Base-by-base conservation (phyloP, 2,797 vertebrate species). In the Lacerta agilis region DNA sequence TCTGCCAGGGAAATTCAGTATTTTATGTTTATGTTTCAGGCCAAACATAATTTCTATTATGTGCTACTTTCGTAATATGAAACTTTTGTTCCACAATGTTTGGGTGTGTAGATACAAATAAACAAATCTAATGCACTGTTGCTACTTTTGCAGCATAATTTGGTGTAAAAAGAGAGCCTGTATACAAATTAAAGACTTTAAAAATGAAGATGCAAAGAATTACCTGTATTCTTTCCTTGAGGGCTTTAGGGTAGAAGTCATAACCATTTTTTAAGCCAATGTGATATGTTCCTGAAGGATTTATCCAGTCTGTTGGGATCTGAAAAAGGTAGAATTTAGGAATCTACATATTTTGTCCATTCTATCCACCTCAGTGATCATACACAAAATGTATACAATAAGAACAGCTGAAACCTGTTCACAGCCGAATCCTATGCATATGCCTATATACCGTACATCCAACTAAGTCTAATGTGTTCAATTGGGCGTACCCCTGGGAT, bases 191-290 rank as follows among this genome's bases (percentile, higher is more conserved):
- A n/a, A 11, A n/a, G 13, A 23, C 1, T 33, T n/a, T 25, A 29
- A 73, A 64, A 76, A 89, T 13, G 9, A 90, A 29, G 17, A 72
- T 58, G 77, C 36, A 79, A 1, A 1, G 79, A 5, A 79, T 96
- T 96, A 98, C 99, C 98, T 99, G 99, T 95, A 99, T 98, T 94
- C 99, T 98, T 95, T 99, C 99, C 95, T 98, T 99, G 41, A 99
- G 98, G 91, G 98, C 98, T 97, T 99, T 99, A 84, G 99, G 99
- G 94, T 99, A 99, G 94, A 99, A 99, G 94, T 99, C 99, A 76
- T 98, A 99, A 71, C 98, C 99, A 95, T 99, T 99, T 98, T 99
- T 99, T 95, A 99, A 97, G 96, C 99, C 99, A 91, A 99, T 98
- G 95, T 98, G 98, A 91, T 98, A 99, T 95, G 97, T 98, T 94